A percentile compares a stretch with the other conserved stretches of the same genome.
Conservation (phyloP, 2,888 invertebrate species). For the Colletes collaris region DNA sequence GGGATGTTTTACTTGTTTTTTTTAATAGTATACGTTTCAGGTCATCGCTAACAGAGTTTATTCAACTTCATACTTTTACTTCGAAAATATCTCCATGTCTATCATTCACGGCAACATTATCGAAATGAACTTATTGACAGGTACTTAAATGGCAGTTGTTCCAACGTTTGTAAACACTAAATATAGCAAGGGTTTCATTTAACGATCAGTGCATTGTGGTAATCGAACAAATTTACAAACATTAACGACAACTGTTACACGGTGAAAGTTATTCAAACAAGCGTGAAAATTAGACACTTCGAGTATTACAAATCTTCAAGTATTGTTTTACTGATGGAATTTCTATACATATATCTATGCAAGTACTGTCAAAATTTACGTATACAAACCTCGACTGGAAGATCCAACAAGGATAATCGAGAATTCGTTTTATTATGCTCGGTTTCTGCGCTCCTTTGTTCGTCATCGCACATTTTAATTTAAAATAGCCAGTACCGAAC, state of each 20-base stretch:
- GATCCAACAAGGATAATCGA: constrained; percentile 71
- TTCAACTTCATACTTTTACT: constrained; percentile 25
- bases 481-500: constrained; percentile 3
- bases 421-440: constrained; percentile 37
- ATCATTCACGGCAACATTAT: neutral
- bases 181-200: neutral
- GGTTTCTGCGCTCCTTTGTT: constrained; percentile 27
- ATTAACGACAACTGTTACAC: neutral
- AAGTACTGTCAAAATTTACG: neutral
- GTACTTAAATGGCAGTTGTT: constrained; percentile 1
- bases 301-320: neutral
- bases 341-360: neutral
- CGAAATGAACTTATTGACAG: neutral
- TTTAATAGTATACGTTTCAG: constrained; percentile 14
- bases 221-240: neutral
- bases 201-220: neutral
- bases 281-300: neutral
- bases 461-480: constrained; percentile 65
- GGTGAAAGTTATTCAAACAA: neutral
- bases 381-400: constrained; percentile 77
- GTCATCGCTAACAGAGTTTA: constrained; percentile 21
- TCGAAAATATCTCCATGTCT: neutral
- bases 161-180: constrained; percentile 48
- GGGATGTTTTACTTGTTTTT: constrained; percentile 20
- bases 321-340: too few relatives aligned